Evolutionary conservation across 2,888 invertebrate genomes (phyloP), one percentile per base, ranked within the genome.

Genomic region (Lobophora halterata): DNA sequence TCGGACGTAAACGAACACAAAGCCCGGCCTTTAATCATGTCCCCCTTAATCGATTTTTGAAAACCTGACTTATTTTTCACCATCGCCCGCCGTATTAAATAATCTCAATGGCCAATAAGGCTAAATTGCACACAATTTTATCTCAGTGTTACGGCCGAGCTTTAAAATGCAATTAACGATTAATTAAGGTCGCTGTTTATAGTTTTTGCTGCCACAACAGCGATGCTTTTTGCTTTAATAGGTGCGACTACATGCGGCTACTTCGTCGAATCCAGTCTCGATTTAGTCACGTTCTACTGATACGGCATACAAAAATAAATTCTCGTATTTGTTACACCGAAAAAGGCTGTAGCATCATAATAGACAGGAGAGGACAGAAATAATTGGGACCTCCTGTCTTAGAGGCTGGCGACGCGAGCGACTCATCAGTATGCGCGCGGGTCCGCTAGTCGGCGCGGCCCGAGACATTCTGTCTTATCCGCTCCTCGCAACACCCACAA

Each of bases 11-110:
- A 54, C 51, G 55, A 53, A 52, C 52, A 69, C 70, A 75, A 74
- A 71, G 65, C 52, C 40, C 46, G 49, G 60, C 67, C 69, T 72
- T 82, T 76, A 78, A 81, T 82, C 79, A 81, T 79, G 78, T 77
- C 76, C 66, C 49, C 62, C 73, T 73, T 81, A 81, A 82, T 82
- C 80, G 81, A 81, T 80, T 80, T 83, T 76, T 71, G 71, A 78
- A 80, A 79, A 66, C 61, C 60, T 62, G 58, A 52, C 65, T 76
- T 77, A 75, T 78, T 80, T 79, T 77, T 71, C 77, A 71, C 69
- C 64, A 70, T 65, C 59, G 53, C 59, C 55, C 63, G 55, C 52
- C 55, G 60, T 61, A 71, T 77, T 77, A 75, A 76, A 78, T 77
- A 75, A 74, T 71, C 58, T 59, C 61, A 62, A 62, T 58, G 64